Evolutionary conservation across 2,888 invertebrate genomes (phyloP).

Genomic region (Calliopum simillimum): DNA sequence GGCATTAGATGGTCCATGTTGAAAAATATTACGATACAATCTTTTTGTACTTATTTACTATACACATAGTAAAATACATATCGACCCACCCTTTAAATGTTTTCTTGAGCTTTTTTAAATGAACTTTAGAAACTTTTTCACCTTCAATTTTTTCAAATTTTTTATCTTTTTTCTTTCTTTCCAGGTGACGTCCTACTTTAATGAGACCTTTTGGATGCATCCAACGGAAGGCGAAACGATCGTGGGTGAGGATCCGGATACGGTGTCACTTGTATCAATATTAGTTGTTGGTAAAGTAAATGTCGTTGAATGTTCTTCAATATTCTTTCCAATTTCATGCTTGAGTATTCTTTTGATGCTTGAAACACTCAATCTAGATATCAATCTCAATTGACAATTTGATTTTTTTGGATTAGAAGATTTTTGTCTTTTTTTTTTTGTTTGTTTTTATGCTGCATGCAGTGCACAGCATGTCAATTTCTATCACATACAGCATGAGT

Average conservation of each 20-base stretch:
- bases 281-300: slow-evolving; percentile 80
- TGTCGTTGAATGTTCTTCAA: slow-evolving; percentile 64
- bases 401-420: not conserved
- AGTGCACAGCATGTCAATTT: not conserved
- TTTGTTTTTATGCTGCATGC: slow-evolving; percentile 4
- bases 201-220: slow-evolving; percentile 66
- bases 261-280: slow-evolving; percentile 83
- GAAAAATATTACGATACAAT: no score
- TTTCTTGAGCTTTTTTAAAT: no score
- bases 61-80: no score
- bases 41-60: no score
- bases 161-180: slow-evolving; percentile 40
- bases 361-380: not conserved
- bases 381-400: slow-evolving; percentile 1
- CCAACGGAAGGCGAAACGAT: slow-evolving; percentile 66
- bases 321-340: not conserved
- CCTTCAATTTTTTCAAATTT: slow-evolving; percentile 2
- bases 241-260: slow-evolving; percentile 77
- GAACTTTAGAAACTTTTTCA: no score
- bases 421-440: not conserved
- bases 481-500: not conserved
- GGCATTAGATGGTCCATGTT: no score
- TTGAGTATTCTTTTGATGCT: not conserved
- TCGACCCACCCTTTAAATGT: no score
- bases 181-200: slow-evolving; percentile 66